phyloP scores from a whole-genome alignment of 1,140 invertebrate genomes.

The Drosophila pallidifrons region DNA sequence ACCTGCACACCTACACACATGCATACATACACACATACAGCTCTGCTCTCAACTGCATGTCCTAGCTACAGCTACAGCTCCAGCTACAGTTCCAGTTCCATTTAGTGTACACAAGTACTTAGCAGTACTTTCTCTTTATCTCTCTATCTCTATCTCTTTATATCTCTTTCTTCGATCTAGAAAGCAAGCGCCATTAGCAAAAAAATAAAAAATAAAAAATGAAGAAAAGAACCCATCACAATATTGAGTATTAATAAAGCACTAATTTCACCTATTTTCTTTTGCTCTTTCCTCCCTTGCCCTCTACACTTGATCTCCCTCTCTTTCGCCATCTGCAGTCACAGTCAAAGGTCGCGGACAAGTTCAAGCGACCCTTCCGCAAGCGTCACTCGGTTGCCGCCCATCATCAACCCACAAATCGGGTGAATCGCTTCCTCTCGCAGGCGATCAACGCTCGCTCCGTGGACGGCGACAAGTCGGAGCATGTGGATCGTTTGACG shows the following conservation, averaged over 20 bases:
- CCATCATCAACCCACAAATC: slow-evolving; percentile 93
- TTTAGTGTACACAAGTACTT: slow-evolving; percentile 35
- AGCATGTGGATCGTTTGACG: slow-evolving; percentile 93
- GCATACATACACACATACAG: slow-evolving; percentile 8
- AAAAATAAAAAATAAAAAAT: no score
- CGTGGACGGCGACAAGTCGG: slow-evolving; percentile 94
- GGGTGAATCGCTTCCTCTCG: slow-evolving; percentile 95
- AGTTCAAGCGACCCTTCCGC: slow-evolving; percentile 94
- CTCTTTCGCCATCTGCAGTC: slow-evolving; percentile 44
- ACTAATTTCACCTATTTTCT: not conserved
- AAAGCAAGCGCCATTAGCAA: slow-evolving; percentile 16
- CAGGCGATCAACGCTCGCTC: slow-evolving; percentile 96
- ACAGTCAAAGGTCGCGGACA: slow-evolving; percentile 93
- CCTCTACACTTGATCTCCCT: not conserved
- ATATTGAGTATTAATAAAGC: not conserved
- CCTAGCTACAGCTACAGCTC: slow-evolving; percentile 41
- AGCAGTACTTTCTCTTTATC: slow-evolving; percentile 20
- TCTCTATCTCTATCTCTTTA: slow-evolving; percentile 9
- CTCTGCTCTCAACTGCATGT: slow-evolving; percentile 52
- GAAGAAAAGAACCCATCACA: not conserved
- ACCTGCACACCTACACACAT: not conserved
- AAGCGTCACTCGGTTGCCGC: slow-evolving; percentile 92
- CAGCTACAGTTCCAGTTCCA: slow-evolving; percentile 41
- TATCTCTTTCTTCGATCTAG: slow-evolving; percentile 20
- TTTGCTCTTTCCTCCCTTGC: not conserved